Conservation (phyloP, 64 coral and sea anemone genomes). For the Exaiptasia diaphana region DNA sequence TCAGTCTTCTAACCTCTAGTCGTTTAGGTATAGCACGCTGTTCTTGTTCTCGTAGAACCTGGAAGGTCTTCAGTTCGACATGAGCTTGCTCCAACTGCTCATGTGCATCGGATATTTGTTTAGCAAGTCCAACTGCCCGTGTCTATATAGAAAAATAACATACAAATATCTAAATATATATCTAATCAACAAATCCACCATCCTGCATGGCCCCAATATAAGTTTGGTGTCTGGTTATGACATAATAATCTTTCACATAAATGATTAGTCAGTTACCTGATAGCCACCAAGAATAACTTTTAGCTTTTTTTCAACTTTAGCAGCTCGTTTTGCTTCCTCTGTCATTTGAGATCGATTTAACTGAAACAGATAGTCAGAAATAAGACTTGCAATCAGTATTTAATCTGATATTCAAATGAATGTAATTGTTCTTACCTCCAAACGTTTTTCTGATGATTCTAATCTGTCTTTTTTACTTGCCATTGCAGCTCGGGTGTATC, state of each 20-base stretch:
- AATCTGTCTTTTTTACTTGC: conserved; percentile 97
- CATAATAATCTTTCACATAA: no score
- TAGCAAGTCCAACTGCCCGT: conserved; percentile 80
- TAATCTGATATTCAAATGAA: no score
- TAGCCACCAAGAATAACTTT: conserved; percentile 97
- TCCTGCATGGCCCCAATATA: background rate
- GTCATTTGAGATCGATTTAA: conserved; percentile 93
- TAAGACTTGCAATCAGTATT: background rate
- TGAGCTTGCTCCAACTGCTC: conserved; percentile 94
- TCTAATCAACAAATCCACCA: background rate
- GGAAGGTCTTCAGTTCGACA: conserved; percentile 88
- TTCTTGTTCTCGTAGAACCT: conserved; percentile 79
- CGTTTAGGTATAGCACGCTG: conserved; percentile 82
- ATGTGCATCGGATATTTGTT: conserved; percentile 85
- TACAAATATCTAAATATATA: background rate
- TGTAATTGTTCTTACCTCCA: conserved; percentile 52
- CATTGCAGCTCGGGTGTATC: conserved; percentile 89
- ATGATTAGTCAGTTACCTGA: conserved; percentile 83
- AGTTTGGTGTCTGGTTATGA: no score
- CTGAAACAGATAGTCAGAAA: conserved; percentile 15
- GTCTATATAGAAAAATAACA: conserved; percentile 29
- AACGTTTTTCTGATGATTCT: conserved; percentile 85
- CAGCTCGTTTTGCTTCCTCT: conserved; percentile 87
- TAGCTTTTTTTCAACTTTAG: conserved; percentile 96
- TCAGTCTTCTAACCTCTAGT: conserved; percentile 81